Percentiles rank a stretch among this genome's conserved stretches.
These are phyloP conservation scores for Pongo pygmaeus DNA, from an alignment of 2,113 vertebrate species.

Conservation along the genomic window DNA sequence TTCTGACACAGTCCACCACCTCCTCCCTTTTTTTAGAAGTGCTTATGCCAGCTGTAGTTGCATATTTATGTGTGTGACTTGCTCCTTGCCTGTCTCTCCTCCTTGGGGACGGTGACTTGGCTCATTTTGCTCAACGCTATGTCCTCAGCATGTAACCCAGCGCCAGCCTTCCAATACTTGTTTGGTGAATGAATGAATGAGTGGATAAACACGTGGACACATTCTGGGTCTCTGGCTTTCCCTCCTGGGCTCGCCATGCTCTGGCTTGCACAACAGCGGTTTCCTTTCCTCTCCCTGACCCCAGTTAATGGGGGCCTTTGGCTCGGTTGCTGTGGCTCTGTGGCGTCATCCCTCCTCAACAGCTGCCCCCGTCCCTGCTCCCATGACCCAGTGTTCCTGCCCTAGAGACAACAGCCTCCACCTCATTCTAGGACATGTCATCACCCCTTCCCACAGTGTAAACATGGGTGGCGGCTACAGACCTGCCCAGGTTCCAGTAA, in stretches of 20 bases:
- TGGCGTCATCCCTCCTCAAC: not conserved
- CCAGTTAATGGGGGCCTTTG: not conserved
- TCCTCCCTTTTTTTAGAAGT: not conserved
- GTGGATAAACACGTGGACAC: not conserved
- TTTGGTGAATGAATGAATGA: not conserved
- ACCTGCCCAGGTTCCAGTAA: not conserved
- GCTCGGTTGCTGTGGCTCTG: not conserved
- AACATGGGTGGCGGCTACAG: not conserved
- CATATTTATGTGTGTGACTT: not conserved
- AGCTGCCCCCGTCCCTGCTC: not conserved
- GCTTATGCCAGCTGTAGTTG: not conserved
- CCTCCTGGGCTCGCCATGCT: no score
- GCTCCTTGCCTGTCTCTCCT: not conserved
- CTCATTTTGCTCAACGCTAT: not conserved
- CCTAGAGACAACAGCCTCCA: not conserved
- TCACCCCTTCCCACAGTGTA: not conserved
- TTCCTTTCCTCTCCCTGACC: not conserved
- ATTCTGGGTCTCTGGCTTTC: not conserved
- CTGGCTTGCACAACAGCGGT: no score
- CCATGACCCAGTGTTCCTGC: not conserved
- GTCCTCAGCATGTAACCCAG: not conserved
- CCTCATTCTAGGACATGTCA: not conserved
- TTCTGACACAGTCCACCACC: not conserved
- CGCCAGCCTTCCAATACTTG: accelerated
- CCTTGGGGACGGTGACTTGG: not conserved